Percentiles rank a stretch among this genome's conserved stretches.
Evolutionary conservation across 2,797 vertebrate genomes (phyloP).

Genomic region (Falco rusticolus): DNA sequence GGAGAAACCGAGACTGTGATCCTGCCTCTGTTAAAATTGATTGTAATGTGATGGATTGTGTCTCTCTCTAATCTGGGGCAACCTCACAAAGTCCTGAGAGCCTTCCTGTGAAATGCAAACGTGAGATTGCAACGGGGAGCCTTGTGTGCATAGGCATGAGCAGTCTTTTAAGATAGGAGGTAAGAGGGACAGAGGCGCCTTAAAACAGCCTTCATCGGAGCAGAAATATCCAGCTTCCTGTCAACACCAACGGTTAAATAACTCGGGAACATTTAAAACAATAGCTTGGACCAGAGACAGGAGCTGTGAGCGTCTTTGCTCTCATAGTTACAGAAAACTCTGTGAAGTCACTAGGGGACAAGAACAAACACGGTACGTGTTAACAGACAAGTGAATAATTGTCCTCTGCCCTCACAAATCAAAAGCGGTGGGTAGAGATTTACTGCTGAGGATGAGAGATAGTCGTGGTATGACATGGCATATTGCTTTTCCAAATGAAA

Average conservation of each 20-base stretch:
- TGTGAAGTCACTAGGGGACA: neutral
- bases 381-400: neutral
- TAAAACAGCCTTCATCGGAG: neutral
- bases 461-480: neutral
- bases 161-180: neutral
- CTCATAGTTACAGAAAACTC: neutral
- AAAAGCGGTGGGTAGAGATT: neutral
- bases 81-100: neutral
- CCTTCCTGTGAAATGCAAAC: neutral
- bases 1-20: neutral
- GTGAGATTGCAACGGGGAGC: neutral
- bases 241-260: neutral
- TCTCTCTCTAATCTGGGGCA: neutral
- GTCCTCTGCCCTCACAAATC: neutral
- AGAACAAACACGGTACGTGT: neutral
- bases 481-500: neutral
- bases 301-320: neutral
- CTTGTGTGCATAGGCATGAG: neutral
- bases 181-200: neutral
- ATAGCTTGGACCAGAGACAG: conserved; percentile 20
- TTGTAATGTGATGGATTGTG: neutral
- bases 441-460: neutral
- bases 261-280: neutral
- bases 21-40: neutral
- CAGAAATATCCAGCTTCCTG: neutral